Evolutionary conservation across 2,797 vertebrate species (phyloP).

Genomic region (Alca torda): DNA sequence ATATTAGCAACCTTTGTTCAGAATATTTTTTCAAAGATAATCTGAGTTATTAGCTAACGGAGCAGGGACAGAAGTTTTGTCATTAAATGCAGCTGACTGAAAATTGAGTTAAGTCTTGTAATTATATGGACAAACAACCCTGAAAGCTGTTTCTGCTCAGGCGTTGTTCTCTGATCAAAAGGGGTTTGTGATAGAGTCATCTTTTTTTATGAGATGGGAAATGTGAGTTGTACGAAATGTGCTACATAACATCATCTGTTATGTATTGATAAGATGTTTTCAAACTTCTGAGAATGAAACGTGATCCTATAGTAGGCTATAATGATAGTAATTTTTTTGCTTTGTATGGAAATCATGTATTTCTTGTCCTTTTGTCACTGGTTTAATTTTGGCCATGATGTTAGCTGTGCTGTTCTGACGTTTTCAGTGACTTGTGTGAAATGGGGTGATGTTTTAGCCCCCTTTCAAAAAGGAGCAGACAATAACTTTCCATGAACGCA

Average conservation of each 20-base stretch:
- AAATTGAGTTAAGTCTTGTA: conserved; percentile 37
- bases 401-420: background rate
- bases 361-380: background rate
- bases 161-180: conserved; percentile 30
- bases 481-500: background rate
- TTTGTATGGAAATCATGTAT: background rate
- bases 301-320: background rate
- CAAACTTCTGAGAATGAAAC: background rate
- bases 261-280: background rate
- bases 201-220: background rate
- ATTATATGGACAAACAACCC: conserved; percentile 18
- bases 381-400: background rate
- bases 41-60: conserved; percentile 16
- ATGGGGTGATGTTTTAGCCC: background rate
- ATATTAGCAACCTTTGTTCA: conserved; percentile 35
- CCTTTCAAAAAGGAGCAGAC: background rate
- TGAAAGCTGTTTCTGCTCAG: conserved; percentile 20
- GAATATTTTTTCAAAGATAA: conserved; percentile 5
- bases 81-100: conserved; percentile 24
- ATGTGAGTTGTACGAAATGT: background rate
- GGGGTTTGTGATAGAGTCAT: background rate
- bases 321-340: background rate
- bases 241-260: background rate
- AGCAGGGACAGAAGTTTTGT: background rate
- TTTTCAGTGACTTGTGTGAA: background rate